Evolutionary conservation across 2,113 vertebrate genomes (phyloP), one percentile per base, ranked within the genome.

Genomic region (Xenus cinereus): DNA sequence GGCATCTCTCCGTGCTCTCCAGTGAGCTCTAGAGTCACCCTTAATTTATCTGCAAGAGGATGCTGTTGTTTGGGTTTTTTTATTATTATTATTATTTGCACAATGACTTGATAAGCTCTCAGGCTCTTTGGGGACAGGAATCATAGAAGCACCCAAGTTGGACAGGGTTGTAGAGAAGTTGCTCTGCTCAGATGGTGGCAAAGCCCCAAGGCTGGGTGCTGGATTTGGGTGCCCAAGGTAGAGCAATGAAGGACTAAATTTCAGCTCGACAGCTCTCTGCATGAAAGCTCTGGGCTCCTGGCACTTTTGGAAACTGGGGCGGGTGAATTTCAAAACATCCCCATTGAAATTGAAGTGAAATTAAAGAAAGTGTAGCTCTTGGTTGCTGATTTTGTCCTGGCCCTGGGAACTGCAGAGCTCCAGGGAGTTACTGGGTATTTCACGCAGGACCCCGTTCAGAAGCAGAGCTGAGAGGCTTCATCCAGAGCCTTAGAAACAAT

Each of bases 1-100:
- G 60, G 37, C 26, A 12, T 51, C 68, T 72, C 37, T 28, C 3
- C 0, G 1, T 27, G 73, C 3, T 0, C n/a, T 53, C n/a, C 23
- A 26, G 35, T 20, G 21, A 82, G 33, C 9, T 56, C 41, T 50
- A 5, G 1, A 10, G 30, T 50, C 26, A 5, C 33, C 28, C 14
- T 4, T 13, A 2, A 46, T 21, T 78, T 8, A 12, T 6, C 32
- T 53, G 21, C 15, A 39, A 43, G 32, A 26, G 32, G 33, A 63
- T 71, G 22, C 12, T 53, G 23, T 39, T 28, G 35, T 4, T 12
- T 39, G 24, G 12, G 32, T 12, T 33, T 7, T n/a, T 19, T 50
- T 30, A 43, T 45, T 45, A 45, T 45, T 45, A 45, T 45, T 19
- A 45, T 45, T 21, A 10, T 50, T 33, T 26, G 32, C 24, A 4